Base-by-base conservation (phyloP, 2,797 vertebrate genomes). In the Crocidura indochinensis region DNA sequence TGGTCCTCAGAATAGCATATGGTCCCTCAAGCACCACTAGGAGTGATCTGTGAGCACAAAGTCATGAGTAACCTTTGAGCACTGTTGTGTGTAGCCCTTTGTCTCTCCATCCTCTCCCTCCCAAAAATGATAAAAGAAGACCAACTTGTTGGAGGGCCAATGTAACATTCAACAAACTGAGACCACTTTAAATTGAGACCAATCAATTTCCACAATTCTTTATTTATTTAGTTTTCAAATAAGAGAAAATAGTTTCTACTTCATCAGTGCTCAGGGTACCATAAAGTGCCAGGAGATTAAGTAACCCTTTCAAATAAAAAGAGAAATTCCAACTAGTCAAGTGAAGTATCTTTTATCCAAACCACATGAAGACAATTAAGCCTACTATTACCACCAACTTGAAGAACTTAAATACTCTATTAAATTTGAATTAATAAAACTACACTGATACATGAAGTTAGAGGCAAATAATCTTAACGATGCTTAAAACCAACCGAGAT, bases 401-500 rank as follows among this genome's bases (percentile, higher is more conserved):
- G 56, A 84, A 87, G 27, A 81, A 29, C 12, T 29, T 38, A 74
- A 75, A 56, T 72, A 82, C 24, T 73, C 68, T 22, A 8, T 53
- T 62, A 53, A 12, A 88, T 11, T 65, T 81, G 12, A 51, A 86
- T 68, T 24, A 77, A 81, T 60, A 86, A 74, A n/a, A 8, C 24
- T 46, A 75, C 29, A 53, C 10, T 46, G 51, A 67, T 29, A 49
- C 9, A 24, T 46, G 56, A 81, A 62, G 26, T 3, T 65, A 22
- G 14, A 11, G 11, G 22, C 49, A 29, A 69, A 68, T 80, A 71
- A 84, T 60, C 15, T 78, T 27, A 11, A 38, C n/a, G 47, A 51
- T 4, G 1, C 60, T 79, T 82, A 64, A 86, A 80, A 91, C 26
- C 22, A 86, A 90, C 17, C 44, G 88, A 91, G 72, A 96, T 94